phyloP scores from a whole-genome alignment of 2,888 invertebrate species.

The Aromia moschata region DNA sequence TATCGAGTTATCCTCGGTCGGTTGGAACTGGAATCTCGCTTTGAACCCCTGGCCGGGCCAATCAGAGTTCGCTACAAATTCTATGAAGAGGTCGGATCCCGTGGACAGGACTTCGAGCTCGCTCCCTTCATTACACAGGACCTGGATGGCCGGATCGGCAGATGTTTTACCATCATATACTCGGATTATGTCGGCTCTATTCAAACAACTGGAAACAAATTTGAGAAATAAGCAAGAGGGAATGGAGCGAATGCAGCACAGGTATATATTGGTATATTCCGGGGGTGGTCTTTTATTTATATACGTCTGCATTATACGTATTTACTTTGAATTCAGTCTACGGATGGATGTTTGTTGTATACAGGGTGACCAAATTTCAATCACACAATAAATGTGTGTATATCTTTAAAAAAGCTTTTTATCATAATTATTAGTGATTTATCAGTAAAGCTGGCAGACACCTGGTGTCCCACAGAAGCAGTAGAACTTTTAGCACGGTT shows the following conservation, averaged over 20 bases:
- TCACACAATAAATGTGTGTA: too few species aligned
- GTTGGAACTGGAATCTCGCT: conserved; percentile 78
- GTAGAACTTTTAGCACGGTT: too few species aligned
- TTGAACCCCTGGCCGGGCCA: conserved; percentile 83
- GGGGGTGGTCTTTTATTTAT: too few species aligned
- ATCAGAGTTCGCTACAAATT: conserved; percentile 86
- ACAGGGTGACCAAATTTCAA: too few species aligned
- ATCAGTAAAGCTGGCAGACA: too few species aligned
- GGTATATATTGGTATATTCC: too few species aligned
- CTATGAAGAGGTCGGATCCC: conserved; percentile 82
- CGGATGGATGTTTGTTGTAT: too few species aligned
- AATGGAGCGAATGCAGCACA: background rate
- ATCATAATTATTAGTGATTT: too few species aligned
- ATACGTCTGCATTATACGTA: too few species aligned
- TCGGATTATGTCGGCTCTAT: conserved; percentile 84
- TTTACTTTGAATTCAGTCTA: too few species aligned
- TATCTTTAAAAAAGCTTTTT: too few species aligned
- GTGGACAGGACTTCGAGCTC: conserved; percentile 84
- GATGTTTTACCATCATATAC: conserved; percentile 84
- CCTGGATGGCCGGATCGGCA: conserved; percentile 78
- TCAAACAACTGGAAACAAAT: conserved; percentile 75
- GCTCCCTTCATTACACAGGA: conserved; percentile 83
- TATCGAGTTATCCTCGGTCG: conserved; percentile 65
- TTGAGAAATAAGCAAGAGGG: conserved; percentile 8
- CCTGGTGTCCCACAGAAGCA: too few species aligned